Evolutionary conservation across 2,113 vertebrate species (phyloP).

Genomic region (Columba janthina): DNA sequence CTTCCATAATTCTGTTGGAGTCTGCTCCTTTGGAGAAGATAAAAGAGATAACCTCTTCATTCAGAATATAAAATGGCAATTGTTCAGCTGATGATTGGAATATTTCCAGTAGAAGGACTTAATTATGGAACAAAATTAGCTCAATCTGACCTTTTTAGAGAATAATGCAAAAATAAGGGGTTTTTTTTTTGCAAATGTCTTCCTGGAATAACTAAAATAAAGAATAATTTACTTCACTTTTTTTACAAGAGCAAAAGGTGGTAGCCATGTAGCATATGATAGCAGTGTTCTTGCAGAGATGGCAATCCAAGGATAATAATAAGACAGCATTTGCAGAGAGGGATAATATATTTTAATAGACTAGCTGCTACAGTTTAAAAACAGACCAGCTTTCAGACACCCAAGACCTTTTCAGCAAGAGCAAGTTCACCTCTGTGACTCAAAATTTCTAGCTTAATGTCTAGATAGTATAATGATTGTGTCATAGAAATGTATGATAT

Average conservation of each 20-base stretch:
- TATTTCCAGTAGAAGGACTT: slow-evolving; percentile 50
- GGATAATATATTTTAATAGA: slow-evolving; percentile 38
- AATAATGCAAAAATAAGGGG: slow-evolving; percentile 26
- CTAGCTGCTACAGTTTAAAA: background rate
- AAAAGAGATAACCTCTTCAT: slow-evolving; percentile 53
- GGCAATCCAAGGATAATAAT: slow-evolving; percentile 3
- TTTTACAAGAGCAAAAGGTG: slow-evolving; percentile 17
- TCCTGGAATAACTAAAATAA: slow-evolving; percentile 43
- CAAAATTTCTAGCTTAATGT: background rate
- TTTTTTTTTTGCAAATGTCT: background rate
- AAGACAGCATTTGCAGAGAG: background rate
- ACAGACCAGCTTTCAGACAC: background rate
- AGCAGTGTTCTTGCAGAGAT: background rate
- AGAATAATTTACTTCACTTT: slow-evolving; percentile 8
- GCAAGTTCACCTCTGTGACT: slow-evolving; percentile 3
- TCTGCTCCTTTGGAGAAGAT: slow-evolving; percentile 46
- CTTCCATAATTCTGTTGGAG: slow-evolving; percentile 57
- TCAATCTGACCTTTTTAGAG: slow-evolving; percentile 54
- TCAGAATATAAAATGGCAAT: slow-evolving; percentile 57
- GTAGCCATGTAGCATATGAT: background rate
- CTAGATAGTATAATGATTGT: background rate
- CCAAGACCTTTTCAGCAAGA: background rate
- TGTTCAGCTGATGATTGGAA: slow-evolving; percentile 47
- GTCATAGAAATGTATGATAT: background rate
- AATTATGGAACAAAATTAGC: slow-evolving; percentile 60